Percentiles rank a stretch among this genome's conserved stretches.
phyloP scores from a whole-genome alignment of 2,113 vertebrate genomes.

The Perca fluviatilis region DNA sequence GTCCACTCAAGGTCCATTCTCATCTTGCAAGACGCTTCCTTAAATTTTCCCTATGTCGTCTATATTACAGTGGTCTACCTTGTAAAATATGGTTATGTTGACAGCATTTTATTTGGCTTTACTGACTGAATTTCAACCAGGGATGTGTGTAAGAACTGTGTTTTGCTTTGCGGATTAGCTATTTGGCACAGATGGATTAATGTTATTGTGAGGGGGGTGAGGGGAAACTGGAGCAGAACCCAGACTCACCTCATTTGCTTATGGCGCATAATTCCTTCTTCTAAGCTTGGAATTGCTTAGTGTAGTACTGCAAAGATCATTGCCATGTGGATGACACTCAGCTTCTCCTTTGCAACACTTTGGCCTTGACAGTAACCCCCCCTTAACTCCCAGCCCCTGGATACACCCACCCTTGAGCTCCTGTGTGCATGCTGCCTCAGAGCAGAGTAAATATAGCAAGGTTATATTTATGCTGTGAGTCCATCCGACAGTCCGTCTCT shows the following conservation, averaged over 20 bases:
- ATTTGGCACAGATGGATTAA: slow-evolving; percentile 41
- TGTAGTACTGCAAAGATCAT: background rate
- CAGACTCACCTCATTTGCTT: background rate
- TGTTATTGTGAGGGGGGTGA: background rate
- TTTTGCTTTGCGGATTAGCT: slow-evolving; percentile 31
- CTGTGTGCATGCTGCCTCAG: slow-evolving; percentile 61
- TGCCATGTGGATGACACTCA: background rate
- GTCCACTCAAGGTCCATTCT: background rate
- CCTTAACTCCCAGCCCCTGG: background rate
- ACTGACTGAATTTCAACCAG: background rate
- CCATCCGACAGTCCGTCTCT: slow-evolving; percentile 71
- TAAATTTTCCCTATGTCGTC: no score
- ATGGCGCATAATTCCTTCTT: background rate
- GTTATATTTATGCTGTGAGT: slow-evolving; percentile 79
- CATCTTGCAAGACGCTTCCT: no score
- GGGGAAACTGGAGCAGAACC: slow-evolving; percentile 8
- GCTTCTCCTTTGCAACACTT: slow-evolving; percentile 21
- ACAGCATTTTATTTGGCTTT: slow-evolving; percentile 3
- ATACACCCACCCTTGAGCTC: slow-evolving; percentile 60
- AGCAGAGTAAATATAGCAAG: slow-evolving; percentile 76
- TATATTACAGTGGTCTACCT: background rate
- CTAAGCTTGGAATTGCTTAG: background rate
- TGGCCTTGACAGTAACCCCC: slow-evolving; percentile 14
- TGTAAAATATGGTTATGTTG: background rate
- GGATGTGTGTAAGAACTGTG: background rate